A percentile compares a stretch with the other conserved stretches of the same genome.
phyloP scores from a whole-genome alignment of 2,797 vertebrate species.

The Galago senegalensis region DNA sequence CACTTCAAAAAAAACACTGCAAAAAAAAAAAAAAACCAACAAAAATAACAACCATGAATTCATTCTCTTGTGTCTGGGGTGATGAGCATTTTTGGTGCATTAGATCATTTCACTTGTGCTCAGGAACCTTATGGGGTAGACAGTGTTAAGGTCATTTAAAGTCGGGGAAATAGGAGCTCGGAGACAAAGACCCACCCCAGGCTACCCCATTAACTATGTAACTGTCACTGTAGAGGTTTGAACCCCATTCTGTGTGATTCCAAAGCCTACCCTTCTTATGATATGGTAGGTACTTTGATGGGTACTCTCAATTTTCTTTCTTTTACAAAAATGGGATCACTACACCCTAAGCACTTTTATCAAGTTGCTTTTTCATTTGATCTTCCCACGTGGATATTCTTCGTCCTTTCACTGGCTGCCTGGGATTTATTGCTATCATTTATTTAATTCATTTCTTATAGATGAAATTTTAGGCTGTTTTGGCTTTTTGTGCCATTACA shows the following conservation, averaged over 20 bases:
- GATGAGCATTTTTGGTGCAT: not conserved
- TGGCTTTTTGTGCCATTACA: constrained; percentile 3
- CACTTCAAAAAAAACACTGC: constrained; percentile 13
- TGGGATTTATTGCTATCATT: constrained; percentile 63
- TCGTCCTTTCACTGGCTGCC: not conserved
- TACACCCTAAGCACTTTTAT: not conserved
- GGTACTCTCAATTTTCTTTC: constrained; percentile 1
- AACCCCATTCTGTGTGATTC: not conserved
- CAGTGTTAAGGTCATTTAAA: not conserved
- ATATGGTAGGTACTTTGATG: not conserved
- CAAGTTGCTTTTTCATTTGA: not conserved
- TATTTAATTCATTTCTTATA: constrained; percentile 39
- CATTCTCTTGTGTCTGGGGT: not conserved
- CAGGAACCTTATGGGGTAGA: not conserved
- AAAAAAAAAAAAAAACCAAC: not conserved
- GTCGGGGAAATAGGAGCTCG: not conserved
- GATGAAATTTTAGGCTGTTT: constrained; percentile 53
- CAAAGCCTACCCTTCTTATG: not conserved
- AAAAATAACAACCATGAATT: not conserved
- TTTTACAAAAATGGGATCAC: not conserved
- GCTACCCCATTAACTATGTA: not conserved
- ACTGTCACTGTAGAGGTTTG: not conserved
- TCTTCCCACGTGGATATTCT: not conserved
- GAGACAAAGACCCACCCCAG: not conserved
- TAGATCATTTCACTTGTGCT: not conserved